phyloP scores from a whole-genome alignment of 2,797 vertebrate genomes.

The Galagoides demidoff region DNA sequence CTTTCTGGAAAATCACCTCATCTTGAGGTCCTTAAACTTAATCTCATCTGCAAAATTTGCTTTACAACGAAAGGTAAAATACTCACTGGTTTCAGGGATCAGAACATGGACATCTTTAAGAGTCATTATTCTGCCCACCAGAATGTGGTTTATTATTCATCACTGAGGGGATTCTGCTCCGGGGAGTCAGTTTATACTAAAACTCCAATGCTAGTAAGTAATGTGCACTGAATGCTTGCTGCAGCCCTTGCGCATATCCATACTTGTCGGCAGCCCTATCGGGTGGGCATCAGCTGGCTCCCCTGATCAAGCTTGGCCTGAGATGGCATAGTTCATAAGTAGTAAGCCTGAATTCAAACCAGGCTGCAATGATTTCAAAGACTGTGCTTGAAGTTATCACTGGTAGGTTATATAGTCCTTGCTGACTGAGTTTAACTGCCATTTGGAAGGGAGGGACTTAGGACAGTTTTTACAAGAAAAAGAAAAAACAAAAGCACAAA shows the following conservation, averaged over 20 bases:
- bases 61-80: background rate
- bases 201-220: background rate
- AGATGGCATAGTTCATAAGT: background rate
- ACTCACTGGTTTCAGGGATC: background rate
- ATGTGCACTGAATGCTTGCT: fast-evolving
- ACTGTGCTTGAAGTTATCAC: background rate
- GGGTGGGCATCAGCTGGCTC: too few relatives aligned
- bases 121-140: background rate
- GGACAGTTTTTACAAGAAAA: background rate
- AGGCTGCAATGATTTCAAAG: background rate
- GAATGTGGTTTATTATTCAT: background rate
- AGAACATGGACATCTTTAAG: background rate
- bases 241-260: background rate
- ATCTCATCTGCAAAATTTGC: background rate
- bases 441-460: background rate
- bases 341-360: background rate
- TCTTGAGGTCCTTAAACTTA: background rate
- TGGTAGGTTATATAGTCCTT: too few relatives aligned
- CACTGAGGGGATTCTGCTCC: background rate
- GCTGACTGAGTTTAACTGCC: background rate
- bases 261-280: fast-evolving
- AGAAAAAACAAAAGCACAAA: background rate
- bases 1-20: background rate
- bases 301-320: background rate
- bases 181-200: background rate